Evolutionary conservation across 2,113 vertebrate species (phyloP).

Genomic region (Serilophus lunatus): DNA sequence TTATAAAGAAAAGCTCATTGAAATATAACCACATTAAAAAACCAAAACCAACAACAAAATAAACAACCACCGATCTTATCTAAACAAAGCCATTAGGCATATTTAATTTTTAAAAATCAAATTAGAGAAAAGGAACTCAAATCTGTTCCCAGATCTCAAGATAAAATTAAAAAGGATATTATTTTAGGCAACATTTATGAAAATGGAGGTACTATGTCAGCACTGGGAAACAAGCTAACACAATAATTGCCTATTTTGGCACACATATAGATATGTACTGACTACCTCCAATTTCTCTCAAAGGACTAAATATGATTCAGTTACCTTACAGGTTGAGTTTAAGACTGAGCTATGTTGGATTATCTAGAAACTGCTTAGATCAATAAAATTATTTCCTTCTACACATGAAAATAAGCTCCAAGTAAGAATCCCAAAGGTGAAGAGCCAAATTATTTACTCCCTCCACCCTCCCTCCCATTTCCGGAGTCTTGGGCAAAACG

Average conservation of each 20-base stretch:
- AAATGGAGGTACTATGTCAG: background rate
- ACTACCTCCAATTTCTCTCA: background rate
- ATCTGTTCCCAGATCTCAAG: constrained; percentile 16
- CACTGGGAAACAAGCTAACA: background rate
- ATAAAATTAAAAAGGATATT: constrained; percentile 54
- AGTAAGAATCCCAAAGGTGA: background rate
- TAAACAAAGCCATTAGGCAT: constrained; percentile 35
- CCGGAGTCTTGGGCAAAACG: background rate
- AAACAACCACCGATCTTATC: constrained; percentile 28
- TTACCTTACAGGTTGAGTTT: background rate
- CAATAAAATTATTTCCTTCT: constrained; percentile 1
- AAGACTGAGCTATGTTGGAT: background rate
- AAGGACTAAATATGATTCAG: constrained; percentile 10
- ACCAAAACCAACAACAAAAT: background rate
- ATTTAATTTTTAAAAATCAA: constrained; percentile 62
- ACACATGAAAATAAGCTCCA: background rate
- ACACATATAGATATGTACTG: background rate
- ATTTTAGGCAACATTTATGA: constrained; percentile 14
- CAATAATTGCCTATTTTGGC: background rate
- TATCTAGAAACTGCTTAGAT: background rate
- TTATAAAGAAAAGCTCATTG: constrained; percentile 53
- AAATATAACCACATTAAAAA: constrained; percentile 39
- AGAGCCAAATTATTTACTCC: background rate
- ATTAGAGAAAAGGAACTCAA: constrained; percentile 39
- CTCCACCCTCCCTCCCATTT: background rate